These are phyloP conservation scores for Amblyjoppa proteus DNA, from an alignment of 2,888 invertebrate genomes.

Conservation along the genomic window DNA sequence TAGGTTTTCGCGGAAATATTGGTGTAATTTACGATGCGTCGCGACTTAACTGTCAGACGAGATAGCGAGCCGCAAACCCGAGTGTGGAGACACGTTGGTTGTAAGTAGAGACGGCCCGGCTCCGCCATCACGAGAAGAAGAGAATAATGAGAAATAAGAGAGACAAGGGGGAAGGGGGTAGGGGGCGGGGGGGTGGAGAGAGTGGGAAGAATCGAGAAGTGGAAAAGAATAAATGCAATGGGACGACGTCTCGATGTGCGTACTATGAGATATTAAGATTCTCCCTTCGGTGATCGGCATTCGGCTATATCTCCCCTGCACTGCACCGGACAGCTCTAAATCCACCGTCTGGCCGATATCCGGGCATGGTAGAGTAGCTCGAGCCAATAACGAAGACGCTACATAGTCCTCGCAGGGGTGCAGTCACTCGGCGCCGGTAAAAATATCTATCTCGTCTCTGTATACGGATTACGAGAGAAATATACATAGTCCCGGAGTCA, in stretches of 20 bases:
- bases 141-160: neutral
- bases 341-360: conserved; percentile 26
- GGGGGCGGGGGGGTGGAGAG: neutral
- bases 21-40: conserved; percentile 84
- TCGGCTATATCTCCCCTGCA: neutral
- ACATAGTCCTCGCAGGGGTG: conserved; percentile 22
- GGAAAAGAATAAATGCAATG: neutral
- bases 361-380: neutral
- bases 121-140: neutral
- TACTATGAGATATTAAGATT: neutral
- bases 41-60: conserved; percentile 69
- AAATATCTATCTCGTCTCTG: conserved; percentile 14
- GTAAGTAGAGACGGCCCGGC: neutral
- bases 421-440: conserved; percentile 26
- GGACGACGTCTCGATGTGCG: neutral
- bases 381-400: conserved; percentile 4
- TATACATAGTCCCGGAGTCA: neutral
- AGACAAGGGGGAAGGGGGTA: neutral
- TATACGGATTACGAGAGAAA: conserved; percentile 37
- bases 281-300: no score
- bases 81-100: conserved; percentile 15
- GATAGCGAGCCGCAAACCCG: conserved; percentile 37
- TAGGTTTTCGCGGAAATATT: conserved; percentile 85
- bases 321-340: neutral
- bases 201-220: neutral